phyloP scores from a whole-genome alignment of 2,113 vertebrate species.

The Glaucomys volans region DNA sequence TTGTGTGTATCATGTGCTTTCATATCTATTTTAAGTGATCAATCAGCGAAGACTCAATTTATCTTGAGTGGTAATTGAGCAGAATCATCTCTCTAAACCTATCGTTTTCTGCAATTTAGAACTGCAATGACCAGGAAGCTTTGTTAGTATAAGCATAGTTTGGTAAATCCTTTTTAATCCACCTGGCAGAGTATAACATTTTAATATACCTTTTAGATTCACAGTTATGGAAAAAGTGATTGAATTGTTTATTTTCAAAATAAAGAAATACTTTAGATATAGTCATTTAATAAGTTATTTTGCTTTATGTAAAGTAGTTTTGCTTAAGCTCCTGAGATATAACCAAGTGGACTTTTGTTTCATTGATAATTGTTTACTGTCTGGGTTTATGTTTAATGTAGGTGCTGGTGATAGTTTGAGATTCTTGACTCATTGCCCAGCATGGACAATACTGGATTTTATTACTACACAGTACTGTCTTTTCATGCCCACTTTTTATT shows the following conservation, averaged over 20 bases:
- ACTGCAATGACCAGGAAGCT: conserved; percentile 76
- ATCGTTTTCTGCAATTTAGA: conserved; percentile 76
- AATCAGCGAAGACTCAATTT: conserved; percentile 68
- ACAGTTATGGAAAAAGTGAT: conserved; percentile 72
- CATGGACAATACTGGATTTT: conserved; percentile 74
- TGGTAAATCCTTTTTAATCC: conserved; percentile 76
- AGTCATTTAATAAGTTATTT: conserved; percentile 72
- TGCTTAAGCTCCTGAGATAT: conserved; percentile 69
- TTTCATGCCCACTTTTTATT: not conserved
- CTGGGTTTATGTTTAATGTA: conserved; percentile 77
- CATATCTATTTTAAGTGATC: conserved; percentile 40
- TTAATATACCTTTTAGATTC: conserved; percentile 76
- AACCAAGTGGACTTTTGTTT: conserved; percentile 73
- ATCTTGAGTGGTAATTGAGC: conserved; percentile 41
- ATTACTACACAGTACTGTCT: conserved; percentile 57
- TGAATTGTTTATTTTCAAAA: conserved; percentile 74
- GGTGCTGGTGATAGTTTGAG: conserved; percentile 82
- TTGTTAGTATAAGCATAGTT: conserved; percentile 56
- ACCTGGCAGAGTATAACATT: conserved; percentile 64
- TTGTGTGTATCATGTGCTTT: conserved; percentile 66
- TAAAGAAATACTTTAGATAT: conserved; percentile 71
- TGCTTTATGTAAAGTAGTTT: conserved; percentile 77
- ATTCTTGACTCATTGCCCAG: conserved; percentile 75
- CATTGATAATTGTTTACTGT: conserved; percentile 70
- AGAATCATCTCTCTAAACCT: conserved; percentile 64